phyloP scores from a whole-genome alignment of 1,140 invertebrate genomes.

The Bombus impatiens region DNA sequence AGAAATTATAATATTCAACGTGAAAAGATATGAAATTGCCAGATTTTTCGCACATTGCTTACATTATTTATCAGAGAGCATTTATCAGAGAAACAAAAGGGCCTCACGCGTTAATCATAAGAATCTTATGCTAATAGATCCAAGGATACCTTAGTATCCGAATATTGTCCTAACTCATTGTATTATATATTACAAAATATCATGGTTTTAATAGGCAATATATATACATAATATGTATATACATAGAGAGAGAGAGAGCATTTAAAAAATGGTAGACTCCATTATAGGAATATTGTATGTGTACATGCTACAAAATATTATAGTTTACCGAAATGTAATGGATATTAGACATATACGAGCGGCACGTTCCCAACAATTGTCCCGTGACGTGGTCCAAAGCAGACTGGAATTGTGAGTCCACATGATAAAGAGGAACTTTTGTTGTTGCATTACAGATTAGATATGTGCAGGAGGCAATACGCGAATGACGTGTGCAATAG shows the following conservation, averaged over 20 bases:
- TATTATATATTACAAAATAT: neutral
- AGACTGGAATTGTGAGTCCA: conserved; percentile 43
- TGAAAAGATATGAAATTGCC: neutral
- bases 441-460: conserved; percentile 92
- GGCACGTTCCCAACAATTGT: conserved; percentile 56
- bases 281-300: neutral
- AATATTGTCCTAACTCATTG: neutral
- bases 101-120: too few species aligned
- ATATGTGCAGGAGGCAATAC: conserved; percentile 98
- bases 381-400: conserved; percentile 72
- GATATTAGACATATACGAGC: conserved; percentile 11
- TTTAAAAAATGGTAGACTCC: too few species aligned
- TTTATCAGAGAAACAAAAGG: neutral
- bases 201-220: neutral
- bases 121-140: neutral
- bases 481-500: conserved; percentile 97
- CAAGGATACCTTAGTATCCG: neutral
- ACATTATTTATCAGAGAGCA: too few species aligned
- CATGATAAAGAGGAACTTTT: conserved; percentile 80
- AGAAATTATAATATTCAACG: neutral
- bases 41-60: neutral
- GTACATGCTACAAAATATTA: neutral
- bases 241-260: too few species aligned
- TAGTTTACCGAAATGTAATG: neutral
- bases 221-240: neutral